Evolutionary conservation across 2,797 vertebrate genomes (phyloP).

Genomic region (Phrynocephalus forsythii): DNA sequence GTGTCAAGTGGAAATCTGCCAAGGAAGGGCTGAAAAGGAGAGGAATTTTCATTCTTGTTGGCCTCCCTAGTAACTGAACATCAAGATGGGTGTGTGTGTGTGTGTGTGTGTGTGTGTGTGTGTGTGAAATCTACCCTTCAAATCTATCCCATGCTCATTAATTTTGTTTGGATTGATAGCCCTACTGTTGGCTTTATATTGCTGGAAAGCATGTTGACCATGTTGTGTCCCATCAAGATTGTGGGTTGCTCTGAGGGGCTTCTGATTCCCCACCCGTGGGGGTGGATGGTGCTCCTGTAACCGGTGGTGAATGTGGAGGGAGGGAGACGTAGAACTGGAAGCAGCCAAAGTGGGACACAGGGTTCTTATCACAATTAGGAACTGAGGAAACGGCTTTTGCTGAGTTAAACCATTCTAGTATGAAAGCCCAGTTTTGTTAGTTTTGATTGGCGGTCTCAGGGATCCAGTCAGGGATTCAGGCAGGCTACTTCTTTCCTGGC

Average conservation of each 20-base stretch:
- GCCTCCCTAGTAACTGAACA: slow-evolving; percentile 50
- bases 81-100: not conserved
- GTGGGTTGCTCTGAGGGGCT: not conserved
- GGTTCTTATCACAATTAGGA: too few relatives aligned
- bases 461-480: too few relatives aligned
- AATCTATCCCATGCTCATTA: slow-evolving; percentile 39
- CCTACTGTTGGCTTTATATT: too few relatives aligned
- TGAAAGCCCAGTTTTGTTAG: too few relatives aligned
- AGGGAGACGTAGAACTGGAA: too few relatives aligned
- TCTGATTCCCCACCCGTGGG: not conserved
- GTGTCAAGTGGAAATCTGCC: slow-evolving; percentile 62
- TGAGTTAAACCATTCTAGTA: too few relatives aligned
- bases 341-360: not conserved
- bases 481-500: too few relatives aligned
- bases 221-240: not conserved
- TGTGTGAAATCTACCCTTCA: not conserved
- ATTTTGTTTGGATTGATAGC: slow-evolving; percentile 36
- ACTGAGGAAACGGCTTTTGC: too few relatives aligned
- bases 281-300: too few relatives aligned
- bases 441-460: too few relatives aligned
- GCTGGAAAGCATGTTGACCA: slow-evolving; percentile 2
- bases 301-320: too few relatives aligned
- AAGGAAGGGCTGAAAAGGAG: slow-evolving; percentile 43
- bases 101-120: not conserved
- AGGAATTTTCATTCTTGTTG: slow-evolving; percentile 23